Conservation (phyloP, 2,113 vertebrate genomes). For the Ariopsis seemanni region DNA sequence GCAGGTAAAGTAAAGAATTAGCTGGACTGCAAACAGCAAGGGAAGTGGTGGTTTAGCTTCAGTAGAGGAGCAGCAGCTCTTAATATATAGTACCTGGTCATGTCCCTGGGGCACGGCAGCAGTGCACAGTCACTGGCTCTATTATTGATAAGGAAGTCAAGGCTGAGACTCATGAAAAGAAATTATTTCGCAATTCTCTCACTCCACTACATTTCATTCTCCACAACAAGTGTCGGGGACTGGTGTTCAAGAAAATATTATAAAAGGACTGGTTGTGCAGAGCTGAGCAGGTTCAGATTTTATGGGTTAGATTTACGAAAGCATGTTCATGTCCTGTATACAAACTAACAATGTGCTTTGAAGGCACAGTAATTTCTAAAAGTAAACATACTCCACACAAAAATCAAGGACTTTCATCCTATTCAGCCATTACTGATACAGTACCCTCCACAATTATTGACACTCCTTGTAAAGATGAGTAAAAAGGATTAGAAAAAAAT, state of each 20-base stretch:
- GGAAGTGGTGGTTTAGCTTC: constrained; percentile 7
- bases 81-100: constrained; percentile 22
- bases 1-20: constrained; percentile 19
- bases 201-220: constrained; percentile 43
- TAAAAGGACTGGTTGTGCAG: not conserved
- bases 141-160: constrained; percentile 63
- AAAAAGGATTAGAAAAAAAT: too few relatives aligned
- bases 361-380: not conserved
- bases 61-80: constrained; percentile 6
- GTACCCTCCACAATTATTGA: too few relatives aligned
- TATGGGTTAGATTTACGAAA: not conserved
- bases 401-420: not conserved
- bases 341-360: not conserved
- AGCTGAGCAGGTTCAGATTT: not conserved
- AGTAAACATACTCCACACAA: not conserved
- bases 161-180: constrained; percentile 34
- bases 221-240: not conserved
- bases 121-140: constrained; percentile 52
- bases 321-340: not conserved
- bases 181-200: constrained; percentile 40
- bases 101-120: constrained; percentile 43
- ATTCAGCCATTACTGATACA: not conserved
- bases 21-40: not conserved
- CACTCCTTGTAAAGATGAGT: too few relatives aligned
- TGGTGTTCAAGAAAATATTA: constrained; percentile 7